These are phyloP conservation scores for Tipula lateralis DNA, from an alignment of 2,888 invertebrate genomes.

Conservation along the genomic window DNA sequence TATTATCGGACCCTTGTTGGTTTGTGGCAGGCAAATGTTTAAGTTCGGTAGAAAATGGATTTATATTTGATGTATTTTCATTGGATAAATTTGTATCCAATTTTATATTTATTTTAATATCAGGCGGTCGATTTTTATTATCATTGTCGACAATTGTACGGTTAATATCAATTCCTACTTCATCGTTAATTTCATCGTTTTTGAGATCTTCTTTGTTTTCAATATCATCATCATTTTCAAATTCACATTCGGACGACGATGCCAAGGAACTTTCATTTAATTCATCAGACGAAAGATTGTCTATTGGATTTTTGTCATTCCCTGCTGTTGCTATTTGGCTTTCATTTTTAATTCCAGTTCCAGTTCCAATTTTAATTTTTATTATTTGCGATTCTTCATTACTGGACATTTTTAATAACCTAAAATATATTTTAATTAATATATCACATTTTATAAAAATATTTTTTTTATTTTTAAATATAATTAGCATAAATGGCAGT, in stretches of 20 bases:
- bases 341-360: constrained; percentile 16
- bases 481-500: neutral
- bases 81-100: neutral
- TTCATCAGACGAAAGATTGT: constrained; percentile 32
- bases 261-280: constrained; percentile 30
- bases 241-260: constrained; percentile 28
- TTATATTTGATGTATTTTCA: neutral
- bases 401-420: neutral
- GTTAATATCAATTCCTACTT: constrained; percentile 26
- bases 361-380: constrained; percentile 6
- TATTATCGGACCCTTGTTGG: constrained; percentile 34
- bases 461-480: neutral
- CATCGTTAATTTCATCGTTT: constrained; percentile 33
- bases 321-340: neutral
- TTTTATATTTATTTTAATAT: constrained; percentile 4
- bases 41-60: neutral
- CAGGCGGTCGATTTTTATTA: neutral
- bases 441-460: neutral
- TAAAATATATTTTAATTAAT: neutral
- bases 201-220: constrained; percentile 34
- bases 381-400: neutral
- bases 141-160: neutral
- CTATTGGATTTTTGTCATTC: constrained; percentile 30
- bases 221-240: neutral
- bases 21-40: constrained; percentile 26